These are phyloP conservation scores for Ashinkailepas kermadecensis DNA, from an alignment of 2,888 invertebrate genomes.

Conservation along the genomic window DNA sequence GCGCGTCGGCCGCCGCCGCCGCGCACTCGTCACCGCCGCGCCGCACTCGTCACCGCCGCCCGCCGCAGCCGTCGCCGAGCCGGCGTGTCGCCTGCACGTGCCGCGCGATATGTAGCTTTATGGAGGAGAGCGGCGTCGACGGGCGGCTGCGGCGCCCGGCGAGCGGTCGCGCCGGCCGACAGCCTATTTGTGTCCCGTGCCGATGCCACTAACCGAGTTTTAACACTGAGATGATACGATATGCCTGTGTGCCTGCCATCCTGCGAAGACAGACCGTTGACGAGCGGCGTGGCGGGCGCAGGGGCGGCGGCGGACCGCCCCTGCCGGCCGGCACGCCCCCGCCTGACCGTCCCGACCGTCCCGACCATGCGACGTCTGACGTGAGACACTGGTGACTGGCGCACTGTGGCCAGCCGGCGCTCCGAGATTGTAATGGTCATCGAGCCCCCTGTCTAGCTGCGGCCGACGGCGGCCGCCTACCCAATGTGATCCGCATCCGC, in stretches of 20 bases:
- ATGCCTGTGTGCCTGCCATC: not conserved
- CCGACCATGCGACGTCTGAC: not conserved
- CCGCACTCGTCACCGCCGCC: not conserved
- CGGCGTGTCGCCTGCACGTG: not conserved
- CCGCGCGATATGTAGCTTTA: not conserved
- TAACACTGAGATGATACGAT: not conserved
- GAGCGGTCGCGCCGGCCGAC: not conserved
- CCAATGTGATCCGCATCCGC: not conserved
- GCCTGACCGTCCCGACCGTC: no score
- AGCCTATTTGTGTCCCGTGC: not conserved
- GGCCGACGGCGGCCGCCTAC: no score
- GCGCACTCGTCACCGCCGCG: no score
- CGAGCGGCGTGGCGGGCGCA: not conserved
- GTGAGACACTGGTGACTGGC: not conserved
- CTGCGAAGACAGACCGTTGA: not conserved
- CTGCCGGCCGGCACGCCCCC: no score
- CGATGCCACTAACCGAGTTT: slow-evolving; percentile 4
- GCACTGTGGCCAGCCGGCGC: not conserved
- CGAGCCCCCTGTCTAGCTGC: no score
- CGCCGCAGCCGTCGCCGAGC: not conserved
- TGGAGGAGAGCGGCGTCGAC: not conserved
- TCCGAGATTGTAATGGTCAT: not conserved
- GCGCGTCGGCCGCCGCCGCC: not conserved
- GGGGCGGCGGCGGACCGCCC: not conserved
- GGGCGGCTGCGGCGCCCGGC: not conserved